A percentile compares a stretch with the other conserved stretches of the same genome.
Conservation (phyloP, 2,113 vertebrate genomes). For the Phyllostomus hastatus region DNA sequence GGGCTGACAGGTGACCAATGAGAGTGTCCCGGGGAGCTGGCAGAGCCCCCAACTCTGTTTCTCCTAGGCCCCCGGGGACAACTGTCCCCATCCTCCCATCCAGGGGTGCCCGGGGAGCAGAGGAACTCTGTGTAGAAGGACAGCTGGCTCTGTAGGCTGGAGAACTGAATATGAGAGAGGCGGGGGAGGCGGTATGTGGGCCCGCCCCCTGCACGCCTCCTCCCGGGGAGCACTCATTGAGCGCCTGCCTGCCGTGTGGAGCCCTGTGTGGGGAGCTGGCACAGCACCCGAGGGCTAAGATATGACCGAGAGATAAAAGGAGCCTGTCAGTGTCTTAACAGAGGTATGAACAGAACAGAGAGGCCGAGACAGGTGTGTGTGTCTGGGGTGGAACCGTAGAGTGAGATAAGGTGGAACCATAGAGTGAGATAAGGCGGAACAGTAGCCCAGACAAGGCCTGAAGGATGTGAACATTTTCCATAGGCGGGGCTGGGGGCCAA, state of each 20-base stretch:
- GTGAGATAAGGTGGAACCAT: no score
- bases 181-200: no score
- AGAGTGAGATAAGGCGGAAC: background rate
- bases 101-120: background rate
- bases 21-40: background rate
- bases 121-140: background rate
- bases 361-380: background rate
- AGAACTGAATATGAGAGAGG: background rate
- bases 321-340: background rate
- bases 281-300: background rate
- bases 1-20: background rate
- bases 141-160: background rate
- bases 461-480: background rate
- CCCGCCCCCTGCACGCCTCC: background rate
- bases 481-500: background rate
- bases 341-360: background rate
- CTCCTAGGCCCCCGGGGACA: background rate
- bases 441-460: background rate
- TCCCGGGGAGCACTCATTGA: background rate
- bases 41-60: background rate
- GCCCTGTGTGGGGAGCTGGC: background rate
- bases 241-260: background rate
- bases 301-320: background rate
- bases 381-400: background rate
- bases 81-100: background rate